Evolutionary conservation across 2,888 invertebrate genomes (phyloP).

Genomic region (Dicroscelio sp.): DNA sequence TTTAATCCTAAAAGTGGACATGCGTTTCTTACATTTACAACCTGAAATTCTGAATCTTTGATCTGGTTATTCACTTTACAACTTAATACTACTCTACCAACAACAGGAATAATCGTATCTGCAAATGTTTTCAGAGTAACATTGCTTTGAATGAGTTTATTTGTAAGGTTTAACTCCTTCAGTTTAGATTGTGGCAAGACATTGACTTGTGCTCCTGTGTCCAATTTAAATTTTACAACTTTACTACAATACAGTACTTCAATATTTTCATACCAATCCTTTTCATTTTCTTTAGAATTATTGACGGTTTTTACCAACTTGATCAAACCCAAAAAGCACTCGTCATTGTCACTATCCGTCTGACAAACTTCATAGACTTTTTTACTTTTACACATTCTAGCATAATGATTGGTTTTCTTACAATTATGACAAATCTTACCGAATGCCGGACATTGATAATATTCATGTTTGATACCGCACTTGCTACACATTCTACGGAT

Average conservation of each 20-base stretch:
- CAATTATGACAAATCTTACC: conserved; percentile 62
- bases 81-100: not conserved
- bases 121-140: conserved; percentile 13
- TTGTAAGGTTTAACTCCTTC: not conserved
- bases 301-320: no score
- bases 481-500: no score
- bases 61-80: not conserved
- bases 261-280: conserved; percentile 35
- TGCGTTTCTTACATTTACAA: conserved; percentile 4
- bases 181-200: no score
- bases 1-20: conserved; percentile 34
- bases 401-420: conserved; percentile 66
- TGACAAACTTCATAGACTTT: conserved; percentile 32
- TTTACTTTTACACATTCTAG: conserved; percentile 61
- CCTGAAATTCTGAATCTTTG: conserved; percentile 2
- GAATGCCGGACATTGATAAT: conserved; percentile 68
- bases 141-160: conserved; percentile 10
- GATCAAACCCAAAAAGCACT: not conserved
- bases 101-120: conserved; percentile 19
- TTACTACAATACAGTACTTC: not conserved
- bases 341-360: not conserved
- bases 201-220: conserved; percentile 39
- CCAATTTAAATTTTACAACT: conserved; percentile 16
- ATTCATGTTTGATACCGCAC: conserved; percentile 51
- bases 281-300: no score